Evolutionary conservation across 2,888 invertebrate genomes (phyloP), one percentile per base, ranked within the genome.

Genomic region (Eupithecia subfuscata): DNA sequence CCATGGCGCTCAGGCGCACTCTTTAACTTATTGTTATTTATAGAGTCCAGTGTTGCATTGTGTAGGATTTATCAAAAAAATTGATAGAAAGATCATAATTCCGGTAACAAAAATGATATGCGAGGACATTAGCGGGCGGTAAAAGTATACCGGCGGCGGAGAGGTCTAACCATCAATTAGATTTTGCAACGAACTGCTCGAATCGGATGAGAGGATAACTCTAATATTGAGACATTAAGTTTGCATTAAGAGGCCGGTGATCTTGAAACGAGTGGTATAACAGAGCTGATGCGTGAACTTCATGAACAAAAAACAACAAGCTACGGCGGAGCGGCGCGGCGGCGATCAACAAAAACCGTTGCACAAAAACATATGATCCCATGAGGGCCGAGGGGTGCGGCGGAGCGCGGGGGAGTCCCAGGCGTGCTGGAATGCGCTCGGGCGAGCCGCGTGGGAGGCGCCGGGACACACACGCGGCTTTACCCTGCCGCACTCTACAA

Each of bases 361-460:
- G 94, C 93, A 94, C 91, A 95, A 95, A 95, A 95, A 95, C 95
- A 95, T 95, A 95, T 95, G 95, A 95, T 94, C 94, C 92, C 92
- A 91, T 90, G 93, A 91, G 92, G 92, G 91, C 89, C 86, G 86
- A 83, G 91, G 91, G 90, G 89, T 84, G 83, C 80, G 45, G 83
- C 76, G 80, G 83, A 84, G 81, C 56, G 87, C 79, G 87, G 82
- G 89, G 90, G 88, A 87, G 89, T 86, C 88, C 89, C 88, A 92
- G 94, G 94, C 94, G 94, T 94, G 95, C 91, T 93, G 94, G 95
- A 95, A 94, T 94, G 95, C 92, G 93, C 91, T 91, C 94, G 89
- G 88, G 91, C 92, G 87, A 91, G 94, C 94, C 88, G 95, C 93
- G 94, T 93, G 94, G 94, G 94, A 94, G 94, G 95, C 93, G 92